phyloP scores from a whole-genome alignment of 2,113 vertebrate genomes.

The Pandion haliaetus region DNA sequence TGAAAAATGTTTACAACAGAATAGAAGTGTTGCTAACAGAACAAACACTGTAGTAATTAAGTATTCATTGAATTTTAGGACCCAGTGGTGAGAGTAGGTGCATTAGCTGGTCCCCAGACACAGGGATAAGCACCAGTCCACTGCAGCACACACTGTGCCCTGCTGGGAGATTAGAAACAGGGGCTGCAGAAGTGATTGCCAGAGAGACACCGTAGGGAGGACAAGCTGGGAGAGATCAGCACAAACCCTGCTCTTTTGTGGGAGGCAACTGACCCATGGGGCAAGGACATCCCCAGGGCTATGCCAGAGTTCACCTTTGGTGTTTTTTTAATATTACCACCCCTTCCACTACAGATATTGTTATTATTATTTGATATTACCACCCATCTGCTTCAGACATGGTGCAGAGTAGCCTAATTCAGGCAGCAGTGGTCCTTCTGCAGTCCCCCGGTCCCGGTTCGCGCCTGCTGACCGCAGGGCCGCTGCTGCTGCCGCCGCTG shows the following conservation, averaged over 20 bases:
- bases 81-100: background rate
- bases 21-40: background rate
- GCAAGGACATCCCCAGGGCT: background rate
- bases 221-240: background rate
- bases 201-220: background rate
- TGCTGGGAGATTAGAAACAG: background rate
- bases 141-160: background rate
- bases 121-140: background rate
- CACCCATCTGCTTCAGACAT: background rate
- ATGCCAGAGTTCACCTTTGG: background rate
- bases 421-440: background rate
- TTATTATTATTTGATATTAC: background rate
- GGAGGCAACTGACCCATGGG: background rate
- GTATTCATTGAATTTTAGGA: background rate
- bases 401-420: background rate
- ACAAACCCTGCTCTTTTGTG: background rate
- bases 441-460: fast-evolving
- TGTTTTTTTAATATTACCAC: background rate
- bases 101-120: background rate
- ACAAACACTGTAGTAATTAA: background rate
- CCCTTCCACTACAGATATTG: background rate
- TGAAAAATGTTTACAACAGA: background rate
- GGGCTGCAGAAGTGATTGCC: background rate
- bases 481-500: too few species aligned
- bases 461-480: background rate